Percentiles rank a stretch among this genome's conserved stretches.
These are phyloP conservation scores for Gonioctena quinquepunctata DNA, from an alignment of 1,140 invertebrate species.

Conservation along the genomic window DNA sequence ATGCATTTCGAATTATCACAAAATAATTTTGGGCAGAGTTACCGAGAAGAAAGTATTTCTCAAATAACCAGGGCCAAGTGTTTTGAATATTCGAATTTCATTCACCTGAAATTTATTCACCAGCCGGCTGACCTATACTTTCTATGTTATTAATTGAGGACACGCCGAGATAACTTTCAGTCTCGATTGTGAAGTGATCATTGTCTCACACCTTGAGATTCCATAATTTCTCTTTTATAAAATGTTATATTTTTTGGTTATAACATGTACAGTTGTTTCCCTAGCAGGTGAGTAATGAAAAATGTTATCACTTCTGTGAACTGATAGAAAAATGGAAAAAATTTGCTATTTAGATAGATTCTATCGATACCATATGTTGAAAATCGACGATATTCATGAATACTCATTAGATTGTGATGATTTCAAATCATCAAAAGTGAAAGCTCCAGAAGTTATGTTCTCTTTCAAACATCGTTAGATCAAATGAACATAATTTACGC, in stretches of 20 bases:
- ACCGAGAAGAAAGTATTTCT: too few species aligned
- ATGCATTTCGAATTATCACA: too few species aligned
- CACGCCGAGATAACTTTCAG: not conserved
- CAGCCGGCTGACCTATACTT: not conserved
- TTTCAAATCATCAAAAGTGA: too few species aligned
- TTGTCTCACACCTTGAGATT: not conserved
- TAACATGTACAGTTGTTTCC: not conserved
- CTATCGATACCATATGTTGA: too few species aligned
- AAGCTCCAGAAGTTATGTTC: too few species aligned
- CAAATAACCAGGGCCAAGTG: too few species aligned
- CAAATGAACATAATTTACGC: too few species aligned
- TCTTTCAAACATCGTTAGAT: too few species aligned
- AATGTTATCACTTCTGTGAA: not conserved
- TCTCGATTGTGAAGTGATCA: constrained; percentile 5
- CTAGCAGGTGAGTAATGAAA: constrained; percentile 2
- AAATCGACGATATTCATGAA: too few species aligned
- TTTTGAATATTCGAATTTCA: too few species aligned
- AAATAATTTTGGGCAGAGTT: too few species aligned
- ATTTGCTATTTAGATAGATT: not conserved
- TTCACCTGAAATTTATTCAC: not conserved
- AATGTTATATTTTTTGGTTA: constrained; percentile 3
- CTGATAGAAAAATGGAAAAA: not conserved
- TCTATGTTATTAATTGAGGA: constrained; percentile 13
- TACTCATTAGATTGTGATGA: too few species aligned
- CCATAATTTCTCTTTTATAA: not conserved